Evolutionary conservation across 2,113 vertebrate genomes (phyloP).

Genomic region (Stigmatopora argus): DNA sequence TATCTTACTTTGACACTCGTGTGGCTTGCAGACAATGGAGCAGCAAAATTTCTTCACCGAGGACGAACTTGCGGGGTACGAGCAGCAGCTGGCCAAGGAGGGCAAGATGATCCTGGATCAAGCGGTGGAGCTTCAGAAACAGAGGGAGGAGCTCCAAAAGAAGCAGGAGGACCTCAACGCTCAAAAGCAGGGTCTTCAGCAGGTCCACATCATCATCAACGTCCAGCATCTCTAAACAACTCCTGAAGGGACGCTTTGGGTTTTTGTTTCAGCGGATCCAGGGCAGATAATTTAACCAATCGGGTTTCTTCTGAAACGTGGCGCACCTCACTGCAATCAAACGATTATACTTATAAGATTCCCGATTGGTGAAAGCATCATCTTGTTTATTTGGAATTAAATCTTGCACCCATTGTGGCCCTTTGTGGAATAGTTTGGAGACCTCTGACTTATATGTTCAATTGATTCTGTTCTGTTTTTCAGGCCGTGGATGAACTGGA

Average conservation of each 20-base stretch:
- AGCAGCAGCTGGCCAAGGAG: slow-evolving; percentile 77
- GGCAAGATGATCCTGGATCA: slow-evolving; percentile 76
- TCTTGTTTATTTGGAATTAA: no score
- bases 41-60: slow-evolving; percentile 84
- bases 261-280: no score
- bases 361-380: no score
- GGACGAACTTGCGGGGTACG: slow-evolving; percentile 81
- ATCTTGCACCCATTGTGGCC: no score
- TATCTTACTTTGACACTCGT: not conserved
- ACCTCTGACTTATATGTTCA: not conserved
- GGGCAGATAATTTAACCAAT: no score
- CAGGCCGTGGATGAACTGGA: slow-evolving; percentile 86
- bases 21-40: slow-evolving; percentile 77
- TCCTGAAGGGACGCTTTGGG: no score
- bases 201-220: slow-evolving; percentile 61
- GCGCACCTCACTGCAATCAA: no score
- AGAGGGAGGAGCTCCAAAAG: slow-evolving; percentile 79
- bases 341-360: no score
- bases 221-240: no score
- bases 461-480: slow-evolving; percentile 14
- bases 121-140: slow-evolving; percentile 76
- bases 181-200: slow-evolving; percentile 79
- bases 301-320: no score
- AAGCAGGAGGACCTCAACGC: slow-evolving; percentile 81
- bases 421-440: no score